Conservation (phyloP, 1,140 invertebrate species). For the Geopemphigus sp. region DNA sequence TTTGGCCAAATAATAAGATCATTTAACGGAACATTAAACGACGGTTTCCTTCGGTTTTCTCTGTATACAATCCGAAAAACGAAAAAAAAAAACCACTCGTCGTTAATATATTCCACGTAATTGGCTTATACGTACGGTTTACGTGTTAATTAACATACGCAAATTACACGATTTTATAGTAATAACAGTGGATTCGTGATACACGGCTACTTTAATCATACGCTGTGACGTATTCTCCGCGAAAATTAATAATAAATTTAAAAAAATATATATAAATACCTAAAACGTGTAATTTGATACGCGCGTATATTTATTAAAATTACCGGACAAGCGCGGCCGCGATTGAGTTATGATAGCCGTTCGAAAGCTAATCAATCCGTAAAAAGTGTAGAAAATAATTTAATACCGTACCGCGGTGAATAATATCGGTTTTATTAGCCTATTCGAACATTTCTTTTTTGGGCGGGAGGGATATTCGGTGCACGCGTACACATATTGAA, state of each 20-base stretch:
- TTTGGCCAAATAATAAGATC: not conserved
- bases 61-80: too few relatives aligned
- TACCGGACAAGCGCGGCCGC: not conserved
- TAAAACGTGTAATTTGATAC: not conserved
- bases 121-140: not conserved
- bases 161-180: not conserved
- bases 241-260: conserved; percentile 13
- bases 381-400: not conserved
- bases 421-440: conserved; percentile 12
- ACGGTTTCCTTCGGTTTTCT: too few relatives aligned
- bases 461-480: too few relatives aligned
- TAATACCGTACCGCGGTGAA: not conserved
- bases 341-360: conserved; percentile 3
- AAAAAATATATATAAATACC: not conserved
- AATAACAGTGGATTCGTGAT: not conserved
- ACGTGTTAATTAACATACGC: conserved; percentile 6
- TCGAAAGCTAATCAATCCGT: conserved; percentile 14
- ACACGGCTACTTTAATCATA: not conserved
- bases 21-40: too few relatives aligned
- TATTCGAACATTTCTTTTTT: not conserved
- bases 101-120: not conserved
- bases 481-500: not conserved
- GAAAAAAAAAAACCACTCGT: too few relatives aligned
- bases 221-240: not conserved
- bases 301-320: not conserved